phyloP scores from a whole-genome alignment of 2,797 vertebrate genomes.

The Acipenser transmontanus region DNA sequence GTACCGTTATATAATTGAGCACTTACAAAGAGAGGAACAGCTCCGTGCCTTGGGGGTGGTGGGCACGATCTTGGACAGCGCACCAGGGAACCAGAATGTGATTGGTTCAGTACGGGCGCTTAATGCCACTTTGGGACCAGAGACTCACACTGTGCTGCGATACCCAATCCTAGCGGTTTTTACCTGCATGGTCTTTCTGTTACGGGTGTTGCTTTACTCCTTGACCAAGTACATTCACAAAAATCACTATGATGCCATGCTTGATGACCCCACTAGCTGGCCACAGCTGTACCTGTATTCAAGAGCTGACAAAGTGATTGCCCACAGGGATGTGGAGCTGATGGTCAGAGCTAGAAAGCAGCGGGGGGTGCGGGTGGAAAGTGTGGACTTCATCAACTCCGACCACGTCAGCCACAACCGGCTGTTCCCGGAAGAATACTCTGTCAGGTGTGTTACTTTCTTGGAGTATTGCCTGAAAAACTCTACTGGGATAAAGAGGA shows the following conservation, averaged over 20 bases:
- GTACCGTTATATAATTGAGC: constrained; percentile 82
- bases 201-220: constrained; percentile 76
- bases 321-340: constrained; percentile 63
- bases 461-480: constrained; percentile 64
- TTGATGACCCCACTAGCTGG: constrained; percentile 68
- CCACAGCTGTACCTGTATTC: constrained; percentile 90
- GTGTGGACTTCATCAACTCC: constrained; percentile 76
- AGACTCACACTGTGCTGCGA: constrained; percentile 54
- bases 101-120: constrained; percentile 75
- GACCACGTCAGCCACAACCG: constrained; percentile 79
- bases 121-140: constrained; percentile 56
- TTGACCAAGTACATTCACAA: constrained; percentile 78
- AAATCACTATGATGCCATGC: constrained; percentile 80
- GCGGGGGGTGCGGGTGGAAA: constrained; percentile 58
- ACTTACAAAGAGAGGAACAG: constrained; percentile 60
- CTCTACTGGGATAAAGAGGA: constrained; percentile 26
- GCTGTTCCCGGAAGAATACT: constrained; percentile 73
- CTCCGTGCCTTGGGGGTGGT: constrained; percentile 67
- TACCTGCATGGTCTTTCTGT: constrained; percentile 53
- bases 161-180: constrained; percentile 69
- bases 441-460: constrained; percentile 67
- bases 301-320: constrained; percentile 69
- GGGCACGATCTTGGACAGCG: constrained; percentile 83
- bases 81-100: constrained; percentile 77
- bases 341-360: constrained; percentile 61